Evolutionary conservation across 2,888 invertebrate genomes (phyloP).

Genomic region (Lycia hirtaria): DNA sequence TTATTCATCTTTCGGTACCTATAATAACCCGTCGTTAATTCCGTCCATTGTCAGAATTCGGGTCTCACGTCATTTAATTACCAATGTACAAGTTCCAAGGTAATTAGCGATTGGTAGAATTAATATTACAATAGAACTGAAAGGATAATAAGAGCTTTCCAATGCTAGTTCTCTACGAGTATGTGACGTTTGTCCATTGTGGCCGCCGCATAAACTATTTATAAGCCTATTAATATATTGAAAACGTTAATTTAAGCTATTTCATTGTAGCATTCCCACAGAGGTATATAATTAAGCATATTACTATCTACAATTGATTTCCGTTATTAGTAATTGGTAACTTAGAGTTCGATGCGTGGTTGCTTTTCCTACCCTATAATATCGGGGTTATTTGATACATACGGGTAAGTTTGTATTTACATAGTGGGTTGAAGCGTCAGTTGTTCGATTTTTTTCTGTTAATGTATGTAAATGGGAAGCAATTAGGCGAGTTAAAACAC

Average conservation of each 20-base stretch:
- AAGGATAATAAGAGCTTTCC: slow-evolving; percentile 73
- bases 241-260: slow-evolving; percentile 38
- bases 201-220: slow-evolving; percentile 56
- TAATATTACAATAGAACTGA: slow-evolving; percentile 62
- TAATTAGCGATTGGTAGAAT: slow-evolving; percentile 72
- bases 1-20: slow-evolving; percentile 59
- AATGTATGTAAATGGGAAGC: slow-evolving; percentile 85
- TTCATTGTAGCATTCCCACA: slow-evolving; percentile 56
- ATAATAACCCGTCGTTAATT: slow-evolving; percentile 66
- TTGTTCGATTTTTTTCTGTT: slow-evolving; percentile 78
- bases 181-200: slow-evolving; percentile 67
- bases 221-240: slow-evolving; percentile 53
- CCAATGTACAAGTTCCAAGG: slow-evolving; percentile 61
- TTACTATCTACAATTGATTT: slow-evolving; percentile 79
- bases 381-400: slow-evolving; percentile 47
- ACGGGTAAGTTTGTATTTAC: slow-evolving; percentile 62
- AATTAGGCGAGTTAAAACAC: slow-evolving; percentile 85
- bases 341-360: slow-evolving; percentile 60
- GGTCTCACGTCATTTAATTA: slow-evolving; percentile 81
- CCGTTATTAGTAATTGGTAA: slow-evolving; percentile 70
- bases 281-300: slow-evolving; percentile 59
- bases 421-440: slow-evolving; percentile 72
- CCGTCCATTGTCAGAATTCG: slow-evolving; percentile 74
- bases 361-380: slow-evolving; percentile 44
- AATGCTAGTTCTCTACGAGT: slow-evolving; percentile 60